phyloP scores from a whole-genome alignment of 2,797 vertebrate genomes.

The Acrossocheilus wenchowensis region DNA sequence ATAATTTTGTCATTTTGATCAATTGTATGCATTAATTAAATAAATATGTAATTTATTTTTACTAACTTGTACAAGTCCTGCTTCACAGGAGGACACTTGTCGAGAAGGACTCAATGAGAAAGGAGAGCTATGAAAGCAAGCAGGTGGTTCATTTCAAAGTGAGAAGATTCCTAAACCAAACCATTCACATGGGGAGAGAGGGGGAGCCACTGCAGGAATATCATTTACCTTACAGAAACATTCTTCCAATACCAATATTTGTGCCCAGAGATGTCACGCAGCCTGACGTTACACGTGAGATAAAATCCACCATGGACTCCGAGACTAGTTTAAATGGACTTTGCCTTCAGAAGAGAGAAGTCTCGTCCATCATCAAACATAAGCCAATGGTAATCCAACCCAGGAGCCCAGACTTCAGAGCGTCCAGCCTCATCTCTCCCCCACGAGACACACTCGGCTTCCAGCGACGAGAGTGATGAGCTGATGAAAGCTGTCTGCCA shows the following conservation, averaged over 20 bases:
- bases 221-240: conserved; percentile 57
- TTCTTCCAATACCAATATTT: conserved; percentile 64
- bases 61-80: conserved; percentile 7
- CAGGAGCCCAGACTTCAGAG: conserved; percentile 55
- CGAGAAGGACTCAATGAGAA: conserved; percentile 56
- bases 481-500: conserved; percentile 5
- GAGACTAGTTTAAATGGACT: conserved; percentile 42
- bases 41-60: not conserved
- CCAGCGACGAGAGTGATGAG: conserved; percentile 38
- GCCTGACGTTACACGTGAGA: conserved; percentile 37
- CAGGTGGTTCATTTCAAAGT: conserved; percentile 61
- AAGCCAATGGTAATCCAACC: conserved; percentile 52
- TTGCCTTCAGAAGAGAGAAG: conserved; percentile 37
- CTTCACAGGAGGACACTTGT: conserved; percentile 56
- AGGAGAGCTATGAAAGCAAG: conserved; percentile 61
- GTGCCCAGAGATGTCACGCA: conserved; percentile 54
- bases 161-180: conserved; percentile 60
- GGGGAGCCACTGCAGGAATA: conserved; percentile 60
- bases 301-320: conserved; percentile 35
- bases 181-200: conserved; percentile 58
- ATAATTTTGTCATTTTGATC: not conserved
- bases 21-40: not conserved
- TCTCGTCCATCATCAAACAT: conserved; percentile 52
- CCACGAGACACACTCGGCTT: conserved; percentile 16
- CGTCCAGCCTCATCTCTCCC: conserved; percentile 57